phyloP scores from a whole-genome alignment of 2,888 invertebrate genomes.

The Leucoptera coffeella region DNA sequence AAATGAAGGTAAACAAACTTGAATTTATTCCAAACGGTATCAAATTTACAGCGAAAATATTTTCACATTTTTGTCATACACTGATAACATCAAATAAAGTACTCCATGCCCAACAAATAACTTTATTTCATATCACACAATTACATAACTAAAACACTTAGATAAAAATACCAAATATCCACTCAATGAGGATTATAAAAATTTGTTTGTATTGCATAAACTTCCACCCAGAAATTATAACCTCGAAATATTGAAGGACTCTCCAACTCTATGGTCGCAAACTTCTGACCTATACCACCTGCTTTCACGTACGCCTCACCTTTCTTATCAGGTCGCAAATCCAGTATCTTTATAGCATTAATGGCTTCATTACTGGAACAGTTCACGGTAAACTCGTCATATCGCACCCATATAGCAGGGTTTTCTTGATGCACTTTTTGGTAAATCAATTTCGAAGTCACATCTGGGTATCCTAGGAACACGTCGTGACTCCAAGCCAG shows the following conservation, averaged over 20 bases:
- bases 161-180: not conserved
- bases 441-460: slow-evolving; percentile 22
- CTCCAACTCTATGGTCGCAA: slow-evolving; percentile 23
- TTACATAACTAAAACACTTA: too few species aligned
- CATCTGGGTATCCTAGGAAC: slow-evolving; percentile 20
- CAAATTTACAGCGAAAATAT: too few species aligned
- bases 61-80: too few species aligned
- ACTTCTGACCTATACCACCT: slow-evolving; percentile 27
- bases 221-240: slow-evolving; percentile 29
- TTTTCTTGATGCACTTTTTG: slow-evolving; percentile 28
- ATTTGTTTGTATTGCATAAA: slow-evolving; percentile 20
- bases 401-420: slow-evolving; percentile 16
- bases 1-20: too few species aligned
- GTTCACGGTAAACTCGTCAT: slow-evolving; percentile 7
- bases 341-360: slow-evolving; percentile 22
- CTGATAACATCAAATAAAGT: too few species aligned
- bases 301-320: slow-evolving; percentile 21
- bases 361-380: slow-evolving; percentile 20
- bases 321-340: slow-evolving; percentile 23
- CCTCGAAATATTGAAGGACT: slow-evolving; percentile 27
- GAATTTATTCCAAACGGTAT: too few species aligned
- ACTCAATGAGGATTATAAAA: not conserved
- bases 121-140: too few species aligned
- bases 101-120: too few species aligned
- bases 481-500: too few species aligned